Conservation (phyloP, 2,797 vertebrate genomes). For the Sebastiscus albofasciatus region DNA sequence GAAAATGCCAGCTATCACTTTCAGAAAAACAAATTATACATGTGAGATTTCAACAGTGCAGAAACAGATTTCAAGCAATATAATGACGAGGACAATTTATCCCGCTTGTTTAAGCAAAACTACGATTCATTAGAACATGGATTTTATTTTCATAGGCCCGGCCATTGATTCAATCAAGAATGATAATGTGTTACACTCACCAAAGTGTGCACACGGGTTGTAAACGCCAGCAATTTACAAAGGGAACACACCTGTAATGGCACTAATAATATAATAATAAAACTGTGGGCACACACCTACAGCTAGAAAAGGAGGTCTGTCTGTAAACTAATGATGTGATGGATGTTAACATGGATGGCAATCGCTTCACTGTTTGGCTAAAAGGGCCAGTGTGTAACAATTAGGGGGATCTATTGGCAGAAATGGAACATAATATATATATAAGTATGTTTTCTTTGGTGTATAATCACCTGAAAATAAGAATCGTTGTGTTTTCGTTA, state of each 20-base stretch:
- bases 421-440: too few species aligned
- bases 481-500: too few species aligned
- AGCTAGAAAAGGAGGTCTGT: too few species aligned
- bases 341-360: too few species aligned
- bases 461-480: too few species aligned
- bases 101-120: background rate
- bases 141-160: background rate
- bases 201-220: background rate
- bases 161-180: background rate
- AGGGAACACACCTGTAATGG: background rate
- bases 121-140: background rate
- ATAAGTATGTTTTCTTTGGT: too few species aligned
- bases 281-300: too few species aligned
- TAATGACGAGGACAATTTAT: background rate
- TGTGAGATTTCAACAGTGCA: background rate
- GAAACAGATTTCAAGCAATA: background rate
- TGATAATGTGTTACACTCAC: background rate
- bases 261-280: too few species aligned
- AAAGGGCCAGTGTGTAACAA: too few species aligned
- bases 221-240: background rate
- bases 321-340: too few species aligned
- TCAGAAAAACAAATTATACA: background rate
- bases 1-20: background rate
- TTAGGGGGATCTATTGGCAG: too few species aligned
- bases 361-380: too few species aligned